phyloP scores from a whole-genome alignment of 2,797 vertebrate species.

The Helarctos malayanus region DNA sequence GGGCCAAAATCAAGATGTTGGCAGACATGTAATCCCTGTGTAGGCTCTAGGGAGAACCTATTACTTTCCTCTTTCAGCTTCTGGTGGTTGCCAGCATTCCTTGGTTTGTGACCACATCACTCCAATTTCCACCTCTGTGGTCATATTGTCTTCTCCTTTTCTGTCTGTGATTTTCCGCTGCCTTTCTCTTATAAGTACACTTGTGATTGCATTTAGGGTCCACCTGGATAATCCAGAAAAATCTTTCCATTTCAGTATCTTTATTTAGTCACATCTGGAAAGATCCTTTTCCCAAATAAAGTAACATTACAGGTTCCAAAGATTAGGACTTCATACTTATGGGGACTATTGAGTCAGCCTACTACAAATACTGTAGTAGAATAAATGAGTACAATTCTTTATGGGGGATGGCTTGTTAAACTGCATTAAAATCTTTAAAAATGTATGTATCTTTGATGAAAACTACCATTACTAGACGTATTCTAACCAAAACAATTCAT shows the following conservation, averaged over 20 bases:
- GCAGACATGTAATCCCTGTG: not conserved
- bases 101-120: not conserved
- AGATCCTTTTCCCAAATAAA: not conserved
- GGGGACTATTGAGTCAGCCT: not conserved
- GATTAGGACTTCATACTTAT: not conserved
- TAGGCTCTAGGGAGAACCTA: not conserved
- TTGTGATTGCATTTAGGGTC: not conserved
- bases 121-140: not conserved
- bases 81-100: not conserved
- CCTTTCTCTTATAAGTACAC: not conserved
- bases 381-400: not conserved
- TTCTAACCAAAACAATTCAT: conserved; percentile 26
- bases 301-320: not conserved
- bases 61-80: not conserved
- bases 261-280: conserved; percentile 22
- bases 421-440: not conserved
- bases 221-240: not conserved
- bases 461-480: not conserved
- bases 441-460: not conserved
- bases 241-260: not conserved
- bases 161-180: not conserved
- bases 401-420: not conserved
- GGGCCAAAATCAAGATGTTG: not conserved
- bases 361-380: not conserved
- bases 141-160: not conserved